Base-by-base conservation (phyloP, 2,113 vertebrate species). In the Paracanthobrama guichenoti region DNA sequence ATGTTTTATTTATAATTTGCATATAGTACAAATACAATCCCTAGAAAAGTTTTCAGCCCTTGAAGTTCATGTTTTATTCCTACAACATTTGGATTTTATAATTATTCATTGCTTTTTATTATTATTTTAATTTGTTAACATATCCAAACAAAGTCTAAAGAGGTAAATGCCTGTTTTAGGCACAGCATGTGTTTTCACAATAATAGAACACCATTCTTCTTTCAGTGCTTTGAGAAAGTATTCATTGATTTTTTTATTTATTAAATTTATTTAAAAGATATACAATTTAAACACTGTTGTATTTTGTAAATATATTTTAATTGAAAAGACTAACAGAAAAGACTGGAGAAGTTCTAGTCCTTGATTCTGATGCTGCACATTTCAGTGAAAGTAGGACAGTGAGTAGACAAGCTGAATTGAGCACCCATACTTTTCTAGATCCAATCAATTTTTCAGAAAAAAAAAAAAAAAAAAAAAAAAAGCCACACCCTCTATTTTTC, bases 1-100 rank as follows among this genome's bases (percentile, higher is more conserved):
- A 73, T 16, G 12, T 8, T 48, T 73, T 46, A 73, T 73, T 73
- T 73, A 73, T 46, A 46, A 73, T 73, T 73, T 73, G 22, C 39
- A 26, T n/a, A 72, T 46, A 22, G n/a, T 46, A 46, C 3, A 26
- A 26, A 46, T 73, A 73, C n/a, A 22, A 35, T 69, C 18, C 2
- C 4, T 22, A 39, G 31, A 69, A 69, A 69, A 46, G 69, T 72
- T 14, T 24, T 46, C 3, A 6, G 24, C 67, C 10, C 35, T n/a
- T 71, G 39, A 46, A 8, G 42, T n/a, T 48, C 5, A 46, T 73
- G 42, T 73, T 46, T 73, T 46, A 46, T 14, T 48, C 12, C 42
- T 46, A 73, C 3, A 26, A 73, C 2, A 46, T 13, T 42, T 69
- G 10, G 18, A 69, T 31, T 69, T 67, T 39, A 20, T 8, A 18